These are phyloP conservation scores for Halcyon badia DNA, from an alignment of 2,797 vertebrate genomes.

Conservation along the genomic window DNA sequence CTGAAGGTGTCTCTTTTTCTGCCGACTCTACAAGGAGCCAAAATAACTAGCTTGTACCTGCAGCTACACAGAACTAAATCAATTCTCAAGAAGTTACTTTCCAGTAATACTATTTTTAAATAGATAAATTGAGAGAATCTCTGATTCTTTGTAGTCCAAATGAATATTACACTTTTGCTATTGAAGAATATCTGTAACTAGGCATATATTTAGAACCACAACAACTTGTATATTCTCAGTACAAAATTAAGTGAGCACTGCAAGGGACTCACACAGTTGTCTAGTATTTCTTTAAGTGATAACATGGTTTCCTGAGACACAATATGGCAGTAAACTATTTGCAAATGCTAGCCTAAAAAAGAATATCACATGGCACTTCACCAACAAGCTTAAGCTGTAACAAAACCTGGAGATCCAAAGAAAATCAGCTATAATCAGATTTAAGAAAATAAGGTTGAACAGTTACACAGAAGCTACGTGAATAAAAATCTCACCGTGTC, in stretches of 20 bases:
- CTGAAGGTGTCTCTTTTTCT: not conserved
- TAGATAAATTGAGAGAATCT: not conserved
- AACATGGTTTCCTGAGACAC: not conserved
- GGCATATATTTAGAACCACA: not conserved
- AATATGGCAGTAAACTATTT: not conserved
- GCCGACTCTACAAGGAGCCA: not conserved
- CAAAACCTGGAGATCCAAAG: not conserved
- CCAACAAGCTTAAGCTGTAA: not conserved
- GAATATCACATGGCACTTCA: not conserved
- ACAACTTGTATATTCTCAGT: not conserved
- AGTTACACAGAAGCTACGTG: not conserved
- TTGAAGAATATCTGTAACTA: not conserved
- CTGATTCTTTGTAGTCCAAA: not conserved
- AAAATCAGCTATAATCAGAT: not conserved
- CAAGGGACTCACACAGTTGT: not conserved
- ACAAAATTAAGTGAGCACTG: not conserved
- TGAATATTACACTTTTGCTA: not conserved
- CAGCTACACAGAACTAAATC: not conserved
- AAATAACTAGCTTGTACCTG: not conserved
- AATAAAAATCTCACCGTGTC: constrained; percentile 80
- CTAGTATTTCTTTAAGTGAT: not conserved
- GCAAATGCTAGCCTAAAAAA: not conserved
- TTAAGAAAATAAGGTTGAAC: not conserved
- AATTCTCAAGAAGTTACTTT: not conserved
- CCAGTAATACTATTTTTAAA: not conserved